Conservation (phyloP, 2,797 vertebrate genomes). For the Sitta carolinensis region DNA sequence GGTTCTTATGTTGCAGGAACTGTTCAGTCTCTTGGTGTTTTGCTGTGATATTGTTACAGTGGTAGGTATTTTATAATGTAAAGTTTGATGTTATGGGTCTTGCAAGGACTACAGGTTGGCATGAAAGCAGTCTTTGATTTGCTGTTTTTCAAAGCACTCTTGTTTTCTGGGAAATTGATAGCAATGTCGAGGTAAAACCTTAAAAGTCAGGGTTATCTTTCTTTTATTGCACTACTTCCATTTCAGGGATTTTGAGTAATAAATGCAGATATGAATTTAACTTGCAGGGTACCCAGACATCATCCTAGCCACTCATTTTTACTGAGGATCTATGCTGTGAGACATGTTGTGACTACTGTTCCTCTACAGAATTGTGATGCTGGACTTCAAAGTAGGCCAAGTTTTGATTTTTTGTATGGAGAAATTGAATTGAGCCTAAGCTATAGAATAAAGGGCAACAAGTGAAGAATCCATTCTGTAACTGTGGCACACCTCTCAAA, state of each 20-base stretch:
- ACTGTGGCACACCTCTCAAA: neutral
- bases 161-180: neutral
- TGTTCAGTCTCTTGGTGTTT: neutral
- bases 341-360: neutral
- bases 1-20: neutral
- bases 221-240: neutral
- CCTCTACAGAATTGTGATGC: neutral
- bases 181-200: neutral
- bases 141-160: neutral
- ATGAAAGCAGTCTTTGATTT: slow-evolving; percentile 32
- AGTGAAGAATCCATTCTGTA: neutral
- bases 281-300: neutral
- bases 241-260: neutral
- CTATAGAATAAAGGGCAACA: neutral
- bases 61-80: neutral
- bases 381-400: neutral
- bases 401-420: neutral
- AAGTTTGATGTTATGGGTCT: slow-evolving; percentile 1
- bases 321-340: neutral
- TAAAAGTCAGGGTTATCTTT: neutral
- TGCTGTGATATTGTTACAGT: neutral
- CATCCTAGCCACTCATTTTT: neutral
- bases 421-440: neutral
- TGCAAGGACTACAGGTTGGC: neutral
- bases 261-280: neutral